These are phyloP conservation scores for Vimba vimba DNA, from an alignment of 2,113 vertebrate species.

Conservation along the genomic window DNA sequence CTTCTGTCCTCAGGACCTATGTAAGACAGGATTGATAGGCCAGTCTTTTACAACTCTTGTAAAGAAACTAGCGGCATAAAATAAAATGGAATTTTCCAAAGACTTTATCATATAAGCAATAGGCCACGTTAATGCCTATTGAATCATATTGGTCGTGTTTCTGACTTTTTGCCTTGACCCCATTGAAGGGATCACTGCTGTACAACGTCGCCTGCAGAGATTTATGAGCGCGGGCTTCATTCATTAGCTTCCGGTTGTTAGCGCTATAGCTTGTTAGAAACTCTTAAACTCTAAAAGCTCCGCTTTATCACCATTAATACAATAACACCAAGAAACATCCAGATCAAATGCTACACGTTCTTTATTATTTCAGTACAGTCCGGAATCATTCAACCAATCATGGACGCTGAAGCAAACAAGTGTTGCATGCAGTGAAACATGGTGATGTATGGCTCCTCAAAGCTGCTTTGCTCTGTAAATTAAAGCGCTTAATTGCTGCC, in stretches of 20 bases:
- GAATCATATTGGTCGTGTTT: background rate
- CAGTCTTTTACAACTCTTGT: background rate
- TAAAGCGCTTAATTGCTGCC: conserved; percentile 54
- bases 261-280: background rate
- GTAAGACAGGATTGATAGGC: background rate
- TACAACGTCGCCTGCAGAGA: conserved; percentile 1
- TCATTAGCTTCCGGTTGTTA: conserved; percentile 21
- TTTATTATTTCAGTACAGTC: conserved; percentile 39
- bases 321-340: conserved; percentile 11
- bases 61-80: background rate
- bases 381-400: conserved; percentile 34
- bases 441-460: conserved; percentile 50
- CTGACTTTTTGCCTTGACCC: conserved; percentile 6
- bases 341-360: background rate
- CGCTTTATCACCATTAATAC: conserved; percentile 5
- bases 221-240: background rate
- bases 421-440: conserved; percentile 30
- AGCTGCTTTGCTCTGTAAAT: conserved; percentile 55
- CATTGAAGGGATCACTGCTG: conserved; percentile 10
- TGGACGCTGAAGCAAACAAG: conserved; percentile 39
- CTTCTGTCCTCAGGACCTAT: background rate
- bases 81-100: background rate
- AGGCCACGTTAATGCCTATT: background rate
- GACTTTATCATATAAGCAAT: background rate
- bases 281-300: background rate